A percentile compares a stretch with the other conserved stretches of the same genome.
These are phyloP conservation scores for Coronaproctus castanopsis DNA, from an alignment of 2,888 invertebrate species.

Conservation along the genomic window DNA sequence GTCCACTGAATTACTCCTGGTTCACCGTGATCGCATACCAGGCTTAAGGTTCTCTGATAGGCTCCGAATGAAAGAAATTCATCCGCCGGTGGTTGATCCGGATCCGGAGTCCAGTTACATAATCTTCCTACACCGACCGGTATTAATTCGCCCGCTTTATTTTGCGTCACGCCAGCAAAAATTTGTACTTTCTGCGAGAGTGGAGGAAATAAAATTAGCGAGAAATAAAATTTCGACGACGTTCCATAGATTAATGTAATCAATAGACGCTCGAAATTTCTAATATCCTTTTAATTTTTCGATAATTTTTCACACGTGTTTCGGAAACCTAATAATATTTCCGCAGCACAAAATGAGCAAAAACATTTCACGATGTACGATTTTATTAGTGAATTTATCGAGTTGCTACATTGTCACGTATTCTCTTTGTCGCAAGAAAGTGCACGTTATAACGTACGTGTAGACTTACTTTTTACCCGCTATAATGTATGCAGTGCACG, in stretches of 20 bases:
- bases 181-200: slow-evolving; percentile 45
- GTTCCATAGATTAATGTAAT: no score
- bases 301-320: no score
- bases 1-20: slow-evolving; percentile 74
- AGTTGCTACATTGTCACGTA: no score
- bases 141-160: slow-evolving; percentile 41
- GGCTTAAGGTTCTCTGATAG: slow-evolving; percentile 61
- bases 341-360: no score
- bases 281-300: not conserved
- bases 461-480: no score
- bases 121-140: slow-evolving; percentile 65
- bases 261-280: no score
- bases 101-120: slow-evolving; percentile 71
- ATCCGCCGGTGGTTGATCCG: slow-evolving; percentile 48
- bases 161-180: slow-evolving; percentile 57
- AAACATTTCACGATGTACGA: no score
- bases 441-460: no score
- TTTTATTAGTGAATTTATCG: no score
- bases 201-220: not conserved
- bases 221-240: not conserved
- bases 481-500: no score
- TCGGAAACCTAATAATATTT: no score
- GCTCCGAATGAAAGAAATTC: slow-evolving; percentile 74
- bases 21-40: slow-evolving; percentile 64
- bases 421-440: no score